Conservation (phyloP, 2,797 vertebrate species). For the Mastacembelus armatus region DNA sequence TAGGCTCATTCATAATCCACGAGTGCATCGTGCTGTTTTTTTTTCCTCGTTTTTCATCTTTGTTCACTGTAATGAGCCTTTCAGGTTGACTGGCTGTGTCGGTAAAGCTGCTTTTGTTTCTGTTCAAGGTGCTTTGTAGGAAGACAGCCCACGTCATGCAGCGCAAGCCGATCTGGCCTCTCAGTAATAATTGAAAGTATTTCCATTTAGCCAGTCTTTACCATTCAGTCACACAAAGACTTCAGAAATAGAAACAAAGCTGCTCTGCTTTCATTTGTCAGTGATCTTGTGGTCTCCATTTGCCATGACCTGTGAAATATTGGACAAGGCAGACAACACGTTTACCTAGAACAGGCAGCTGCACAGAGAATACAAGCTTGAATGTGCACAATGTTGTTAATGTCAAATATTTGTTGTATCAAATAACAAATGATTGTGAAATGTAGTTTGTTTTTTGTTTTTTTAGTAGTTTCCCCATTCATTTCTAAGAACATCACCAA, state of each 20-base stretch:
- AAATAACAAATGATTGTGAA: too few species aligned
- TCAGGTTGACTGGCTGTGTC: slow-evolving; percentile 24
- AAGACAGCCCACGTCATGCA: slow-evolving; percentile 67
- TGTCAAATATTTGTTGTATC: too few species aligned
- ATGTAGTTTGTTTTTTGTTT: too few species aligned
- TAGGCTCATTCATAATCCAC: slow-evolving; percentile 63
- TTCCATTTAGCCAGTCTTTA: slow-evolving; percentile 83
- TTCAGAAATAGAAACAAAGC: slow-evolving; percentile 57
- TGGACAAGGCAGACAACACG: neutral
- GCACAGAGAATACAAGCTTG: too few species aligned
- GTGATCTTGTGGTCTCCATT: slow-evolving; percentile 19
- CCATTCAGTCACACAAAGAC: slow-evolving; percentile 65
- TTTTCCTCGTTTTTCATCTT: slow-evolving; percentile 34
- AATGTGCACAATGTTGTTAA: too few species aligned
- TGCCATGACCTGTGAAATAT: neutral
- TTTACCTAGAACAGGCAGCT: neutral
- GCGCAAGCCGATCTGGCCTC: slow-evolving; percentile 82
- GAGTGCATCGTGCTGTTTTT: slow-evolving; percentile 29
- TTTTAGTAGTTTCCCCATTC: too few species aligned
- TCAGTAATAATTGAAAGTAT: slow-evolving; percentile 89
- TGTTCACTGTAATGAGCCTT: slow-evolving; percentile 44
- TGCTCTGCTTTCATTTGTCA: slow-evolving; percentile 29
- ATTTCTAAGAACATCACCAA: too few species aligned
- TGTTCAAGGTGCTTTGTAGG: slow-evolving; percentile 64
- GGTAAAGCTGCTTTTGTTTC: slow-evolving; percentile 34